phyloP scores from a whole-genome alignment of 2,797 vertebrate genomes.

The Xenops minutus region DNA sequence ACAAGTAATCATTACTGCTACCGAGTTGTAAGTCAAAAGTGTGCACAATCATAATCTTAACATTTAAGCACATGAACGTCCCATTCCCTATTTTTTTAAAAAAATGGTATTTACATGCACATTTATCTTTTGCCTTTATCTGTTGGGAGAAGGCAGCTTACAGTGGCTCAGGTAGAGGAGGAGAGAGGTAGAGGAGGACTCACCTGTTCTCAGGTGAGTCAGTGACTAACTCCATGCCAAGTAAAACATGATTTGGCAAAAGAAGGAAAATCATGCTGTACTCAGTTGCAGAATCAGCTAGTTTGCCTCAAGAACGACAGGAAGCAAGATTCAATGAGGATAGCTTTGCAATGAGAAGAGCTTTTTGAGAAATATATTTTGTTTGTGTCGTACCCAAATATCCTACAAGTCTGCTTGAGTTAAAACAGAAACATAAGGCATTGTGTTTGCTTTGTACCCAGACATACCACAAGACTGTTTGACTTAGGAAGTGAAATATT shows the following conservation, averaged over 20 bases:
- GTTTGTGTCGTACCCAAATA: not conserved
- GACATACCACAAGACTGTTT: not conserved
- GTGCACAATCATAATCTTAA: not conserved
- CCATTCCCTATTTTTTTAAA: not conserved
- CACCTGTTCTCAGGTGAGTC: not conserved
- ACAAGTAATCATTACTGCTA: not conserved
- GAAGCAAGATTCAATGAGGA: not conserved
- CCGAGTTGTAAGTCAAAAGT: not conserved
- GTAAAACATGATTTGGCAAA: not conserved
- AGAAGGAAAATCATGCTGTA: not conserved
- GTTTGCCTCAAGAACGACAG: not conserved
- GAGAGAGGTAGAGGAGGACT: not conserved
- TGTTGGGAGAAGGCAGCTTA: not conserved
- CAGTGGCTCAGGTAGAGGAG: not conserved
- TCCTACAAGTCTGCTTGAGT: not conserved
- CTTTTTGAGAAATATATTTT: not conserved
- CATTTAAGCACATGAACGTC: not conserved
- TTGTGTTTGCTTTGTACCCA: not conserved
- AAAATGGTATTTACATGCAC: not conserved
- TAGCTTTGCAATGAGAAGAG: not conserved
- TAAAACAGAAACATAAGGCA: not conserved
- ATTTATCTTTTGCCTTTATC: not conserved
- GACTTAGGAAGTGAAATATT: slow-evolving; percentile 1
- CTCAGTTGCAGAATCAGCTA: not conserved
- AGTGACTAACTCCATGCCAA: not conserved